phyloP scores from a whole-genome alignment of 2,113 vertebrate species.

The Megalops atlanticus region DNA sequence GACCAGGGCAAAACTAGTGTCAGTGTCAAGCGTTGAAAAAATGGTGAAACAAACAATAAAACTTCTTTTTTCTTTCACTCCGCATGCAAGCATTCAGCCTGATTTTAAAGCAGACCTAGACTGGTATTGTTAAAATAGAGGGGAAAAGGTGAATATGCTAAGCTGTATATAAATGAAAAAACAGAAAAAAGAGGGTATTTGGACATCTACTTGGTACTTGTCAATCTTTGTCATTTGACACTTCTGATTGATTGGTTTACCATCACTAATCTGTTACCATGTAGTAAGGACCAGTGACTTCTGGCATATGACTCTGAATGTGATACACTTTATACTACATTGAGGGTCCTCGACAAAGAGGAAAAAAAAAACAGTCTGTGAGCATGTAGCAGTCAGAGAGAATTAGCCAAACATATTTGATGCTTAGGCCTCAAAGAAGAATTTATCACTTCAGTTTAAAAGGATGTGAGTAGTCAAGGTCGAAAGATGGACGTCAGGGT shows the following conservation, averaged over 20 bases:
- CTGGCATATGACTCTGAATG: neutral
- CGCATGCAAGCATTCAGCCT: too few relatives aligned
- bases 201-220: neutral
- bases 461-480: conserved; percentile 13
- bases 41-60: too few relatives aligned
- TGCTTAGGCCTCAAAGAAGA: neutral
- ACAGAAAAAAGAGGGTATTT: neutral
- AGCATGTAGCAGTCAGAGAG: neutral
- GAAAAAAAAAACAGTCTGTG: neutral
- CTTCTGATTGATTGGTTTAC: neutral
- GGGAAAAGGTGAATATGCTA: too few relatives aligned
- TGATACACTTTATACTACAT: neutral
- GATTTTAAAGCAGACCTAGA: too few relatives aligned
- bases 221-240: neutral
- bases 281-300: neutral
- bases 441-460: conserved; percentile 12
- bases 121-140: too few relatives aligned
- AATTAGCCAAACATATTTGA: neutral
- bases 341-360: neutral
- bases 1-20: too few relatives aligned
- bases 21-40: too few relatives aligned
- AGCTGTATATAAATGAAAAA: neutral
- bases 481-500: neutral
- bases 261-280: neutral
- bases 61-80: too few relatives aligned